phyloP scores from a whole-genome alignment of 2,113 vertebrate genomes.

The Menura novaehollandiae region DNA sequence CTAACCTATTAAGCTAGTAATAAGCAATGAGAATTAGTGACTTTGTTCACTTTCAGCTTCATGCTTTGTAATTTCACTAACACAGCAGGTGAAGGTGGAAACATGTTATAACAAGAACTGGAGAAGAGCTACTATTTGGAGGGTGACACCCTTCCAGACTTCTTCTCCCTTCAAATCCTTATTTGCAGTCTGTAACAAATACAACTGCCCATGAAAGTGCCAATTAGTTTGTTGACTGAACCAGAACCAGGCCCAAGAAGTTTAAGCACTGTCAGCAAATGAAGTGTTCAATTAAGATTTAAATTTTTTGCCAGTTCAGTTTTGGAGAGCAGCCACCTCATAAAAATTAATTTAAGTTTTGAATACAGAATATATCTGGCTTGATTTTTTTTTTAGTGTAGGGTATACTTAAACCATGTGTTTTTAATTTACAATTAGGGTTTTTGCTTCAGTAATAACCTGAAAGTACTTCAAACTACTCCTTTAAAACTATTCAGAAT shows the following conservation, averaged over 20 bases:
- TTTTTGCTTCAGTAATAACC: not conserved
- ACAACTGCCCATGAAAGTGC: not conserved
- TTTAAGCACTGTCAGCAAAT: not conserved
- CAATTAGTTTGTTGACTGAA: not conserved
- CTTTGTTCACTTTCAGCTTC: not conserved
- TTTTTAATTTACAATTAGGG: not conserved
- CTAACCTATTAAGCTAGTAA: not conserved
- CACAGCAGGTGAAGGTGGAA: not conserved
- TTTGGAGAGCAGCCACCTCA: not conserved
- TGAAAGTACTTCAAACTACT: not conserved
- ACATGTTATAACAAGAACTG: not conserved
- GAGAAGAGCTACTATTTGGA: not conserved
- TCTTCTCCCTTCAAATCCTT: not conserved
- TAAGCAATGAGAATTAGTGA: not conserved
- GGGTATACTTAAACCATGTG: not conserved
- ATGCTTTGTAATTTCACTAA: not conserved
- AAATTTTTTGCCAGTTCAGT: not conserved
- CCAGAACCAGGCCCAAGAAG: not conserved
- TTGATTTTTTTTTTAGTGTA: not conserved
- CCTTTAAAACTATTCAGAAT: not conserved
- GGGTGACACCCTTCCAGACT: not conserved
- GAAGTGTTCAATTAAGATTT: not conserved
- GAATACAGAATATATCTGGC: not conserved
- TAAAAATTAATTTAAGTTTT: not conserved
- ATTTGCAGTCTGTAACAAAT: not conserved